phyloP scores from a whole-genome alignment of 2,113 vertebrate genomes.

The Craseonycteris thonglongyai region DNA sequence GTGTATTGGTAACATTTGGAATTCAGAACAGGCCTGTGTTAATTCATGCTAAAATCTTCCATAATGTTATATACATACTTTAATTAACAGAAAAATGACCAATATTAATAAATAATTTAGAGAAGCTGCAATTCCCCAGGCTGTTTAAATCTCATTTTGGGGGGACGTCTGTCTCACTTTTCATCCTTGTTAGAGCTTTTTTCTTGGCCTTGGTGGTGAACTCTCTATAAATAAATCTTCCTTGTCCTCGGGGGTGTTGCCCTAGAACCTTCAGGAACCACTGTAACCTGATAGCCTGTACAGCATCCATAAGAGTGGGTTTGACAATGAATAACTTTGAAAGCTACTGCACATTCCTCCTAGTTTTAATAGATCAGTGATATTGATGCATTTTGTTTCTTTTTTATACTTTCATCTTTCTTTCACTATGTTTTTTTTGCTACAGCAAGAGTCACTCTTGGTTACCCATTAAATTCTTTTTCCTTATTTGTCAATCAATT shows the following conservation, averaged over 20 bases:
- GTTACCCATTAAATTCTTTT: neutral
- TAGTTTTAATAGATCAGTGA: neutral
- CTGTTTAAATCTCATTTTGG: neutral
- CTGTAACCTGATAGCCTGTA: neutral
- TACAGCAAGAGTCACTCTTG: neutral
- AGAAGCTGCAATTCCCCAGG: neutral
- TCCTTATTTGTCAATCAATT: neutral
- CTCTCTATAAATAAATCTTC: neutral
- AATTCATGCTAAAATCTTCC: neutral
- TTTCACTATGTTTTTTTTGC: neutral
- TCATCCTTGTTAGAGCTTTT: neutral
- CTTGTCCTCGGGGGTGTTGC: neutral
- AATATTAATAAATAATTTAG: constrained; percentile 30
- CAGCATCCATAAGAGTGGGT: neutral
- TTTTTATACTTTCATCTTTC: neutral
- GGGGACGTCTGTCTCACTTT: constrained; percentile 31
- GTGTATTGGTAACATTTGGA: neutral
- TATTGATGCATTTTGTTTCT: neutral
- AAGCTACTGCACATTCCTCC: neutral
- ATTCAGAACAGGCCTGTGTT: neutral
- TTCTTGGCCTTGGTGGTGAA: neutral
- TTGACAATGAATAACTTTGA: neutral
- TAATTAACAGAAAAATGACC: constrained; percentile 30
- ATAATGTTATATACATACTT: neutral
- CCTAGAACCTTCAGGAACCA: neutral